phyloP scores from a whole-genome alignment of 2,113 vertebrate genomes.

The Motacilla alba region DNA sequence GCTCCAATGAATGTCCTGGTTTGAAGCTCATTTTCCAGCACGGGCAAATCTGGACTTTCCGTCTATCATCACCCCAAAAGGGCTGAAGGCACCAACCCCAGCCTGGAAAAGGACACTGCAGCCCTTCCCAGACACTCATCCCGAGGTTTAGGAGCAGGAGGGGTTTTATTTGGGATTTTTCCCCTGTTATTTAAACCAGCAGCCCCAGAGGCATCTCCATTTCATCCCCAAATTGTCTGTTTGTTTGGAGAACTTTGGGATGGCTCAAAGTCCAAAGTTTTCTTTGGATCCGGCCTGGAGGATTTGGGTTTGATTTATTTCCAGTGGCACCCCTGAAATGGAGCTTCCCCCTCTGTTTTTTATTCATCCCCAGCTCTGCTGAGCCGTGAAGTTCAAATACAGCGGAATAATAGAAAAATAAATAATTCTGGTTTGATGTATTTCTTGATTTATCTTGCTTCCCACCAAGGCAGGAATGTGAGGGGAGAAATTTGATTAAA shows the following conservation, averaged over 20 bases:
- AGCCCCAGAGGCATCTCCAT: neutral
- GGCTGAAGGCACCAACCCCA: neutral
- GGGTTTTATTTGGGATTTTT: neutral
- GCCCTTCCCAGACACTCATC: neutral
- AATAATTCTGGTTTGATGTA: neutral
- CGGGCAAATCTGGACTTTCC: neutral
- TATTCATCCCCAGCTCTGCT: neutral
- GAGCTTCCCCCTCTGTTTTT: neutral
- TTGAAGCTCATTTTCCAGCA: accelerated
- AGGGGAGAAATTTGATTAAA: neutral
- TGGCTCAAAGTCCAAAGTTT: neutral
- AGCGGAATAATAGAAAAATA: neutral
- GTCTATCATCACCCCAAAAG: neutral
- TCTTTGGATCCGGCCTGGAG: neutral
- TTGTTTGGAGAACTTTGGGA: constrained; percentile 3
- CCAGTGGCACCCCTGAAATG: neutral
- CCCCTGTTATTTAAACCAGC: neutral
- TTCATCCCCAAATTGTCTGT: neutral
- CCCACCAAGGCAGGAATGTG: neutral
- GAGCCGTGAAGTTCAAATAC: constrained; percentile 4
- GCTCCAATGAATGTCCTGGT: neutral
- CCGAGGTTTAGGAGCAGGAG: neutral
- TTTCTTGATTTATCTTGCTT: constrained; percentile 24
- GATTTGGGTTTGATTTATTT: neutral
- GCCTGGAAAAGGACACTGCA: neutral